Conservation (phyloP, 2,113 vertebrate genomes). For the Sinosuthora webbiana region DNA sequence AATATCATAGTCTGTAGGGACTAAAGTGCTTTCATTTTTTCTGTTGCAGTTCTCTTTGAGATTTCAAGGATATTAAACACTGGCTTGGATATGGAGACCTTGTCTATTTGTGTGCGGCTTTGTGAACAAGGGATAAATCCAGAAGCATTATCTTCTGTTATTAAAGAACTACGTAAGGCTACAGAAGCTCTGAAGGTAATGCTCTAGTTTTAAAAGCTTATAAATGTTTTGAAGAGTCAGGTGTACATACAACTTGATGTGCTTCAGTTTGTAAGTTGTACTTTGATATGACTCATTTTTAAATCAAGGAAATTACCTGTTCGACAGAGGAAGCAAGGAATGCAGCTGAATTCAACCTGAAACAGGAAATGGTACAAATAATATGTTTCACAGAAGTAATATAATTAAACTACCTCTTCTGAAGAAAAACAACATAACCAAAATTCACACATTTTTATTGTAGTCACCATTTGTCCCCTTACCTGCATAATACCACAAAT, state of each 20-base stretch:
- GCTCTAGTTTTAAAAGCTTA: neutral
- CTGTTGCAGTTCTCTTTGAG: conserved; percentile 87
- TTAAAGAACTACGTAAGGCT: conserved; percentile 94
- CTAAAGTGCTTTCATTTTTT: neutral
- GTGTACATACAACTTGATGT: neutral
- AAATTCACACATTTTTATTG: neutral
- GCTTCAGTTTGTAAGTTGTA: neutral
- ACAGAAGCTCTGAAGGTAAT: conserved; percentile 91
- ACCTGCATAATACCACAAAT: neutral
- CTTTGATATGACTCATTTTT: neutral
- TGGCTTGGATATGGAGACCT: conserved; percentile 94
- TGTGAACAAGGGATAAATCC: conserved; percentile 99
- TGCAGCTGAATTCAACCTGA: neutral
- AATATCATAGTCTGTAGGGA: neutral
- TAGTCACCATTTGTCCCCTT: neutral
- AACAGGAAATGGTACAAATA: neutral
- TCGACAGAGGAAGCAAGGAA: neutral
- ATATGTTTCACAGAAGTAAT: neutral
- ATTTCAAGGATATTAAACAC: conserved; percentile 96
- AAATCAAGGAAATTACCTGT: neutral
- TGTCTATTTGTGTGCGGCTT: conserved; percentile 95
- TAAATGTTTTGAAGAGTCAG: neutral
- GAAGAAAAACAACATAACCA: neutral
- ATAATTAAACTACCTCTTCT: neutral
- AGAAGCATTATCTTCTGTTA: conserved; percentile 93